Base-by-base conservation (phyloP, 2,797 vertebrate species). In the Cossypha dichroa region DNA sequence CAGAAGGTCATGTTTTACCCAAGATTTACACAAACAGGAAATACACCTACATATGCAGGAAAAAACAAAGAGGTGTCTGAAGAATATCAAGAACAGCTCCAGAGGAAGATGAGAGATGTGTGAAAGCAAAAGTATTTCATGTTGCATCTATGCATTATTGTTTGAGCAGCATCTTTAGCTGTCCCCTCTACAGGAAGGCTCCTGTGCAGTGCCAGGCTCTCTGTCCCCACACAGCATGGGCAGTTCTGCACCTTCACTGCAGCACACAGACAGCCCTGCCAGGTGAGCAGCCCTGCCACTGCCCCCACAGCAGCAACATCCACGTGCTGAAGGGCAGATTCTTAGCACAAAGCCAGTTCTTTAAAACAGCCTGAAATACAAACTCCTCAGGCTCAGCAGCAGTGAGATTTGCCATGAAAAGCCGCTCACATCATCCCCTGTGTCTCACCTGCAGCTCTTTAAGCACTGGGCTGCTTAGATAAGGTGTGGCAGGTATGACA, bases 241-340 rank as follows among this genome's bases (percentile, higher is more conserved):
- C 52, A 2, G 9, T 1, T 22, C 40, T 1, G 15, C 66, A 54
- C 3, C 0, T 14, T 46, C 72, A 4, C 41, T 56, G 58, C 31
- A 11, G 26, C 33, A 34, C 33, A 34, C 33, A 34, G 33, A 34
- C 33, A 34, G 33, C 33, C 33, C 33, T 34, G 33, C 33, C 33
- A 34, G 33, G 33, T 34, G 33, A 34, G 33, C 15, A 26, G 0
- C 33, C 46, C 40, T 4, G 62, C 25, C 67, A 19, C 2, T 21
- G 66, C 62, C 78, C 29, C 46, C 46, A 49, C 60, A 63, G 31
- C 25, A 15, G 11, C 52, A n/a, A 6, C 56, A 52, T 0, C 73
- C 51, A 13, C 0, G 2, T 12, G 36, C 51, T 6, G 3, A 33
- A 9, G 33, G 49, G 40, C 7, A 94, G 11, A 12, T 14, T n/a